These are phyloP conservation scores for Sarcophaga subvicina DNA, from an alignment of 2,888 invertebrate genomes.

Conservation along the genomic window DNA sequence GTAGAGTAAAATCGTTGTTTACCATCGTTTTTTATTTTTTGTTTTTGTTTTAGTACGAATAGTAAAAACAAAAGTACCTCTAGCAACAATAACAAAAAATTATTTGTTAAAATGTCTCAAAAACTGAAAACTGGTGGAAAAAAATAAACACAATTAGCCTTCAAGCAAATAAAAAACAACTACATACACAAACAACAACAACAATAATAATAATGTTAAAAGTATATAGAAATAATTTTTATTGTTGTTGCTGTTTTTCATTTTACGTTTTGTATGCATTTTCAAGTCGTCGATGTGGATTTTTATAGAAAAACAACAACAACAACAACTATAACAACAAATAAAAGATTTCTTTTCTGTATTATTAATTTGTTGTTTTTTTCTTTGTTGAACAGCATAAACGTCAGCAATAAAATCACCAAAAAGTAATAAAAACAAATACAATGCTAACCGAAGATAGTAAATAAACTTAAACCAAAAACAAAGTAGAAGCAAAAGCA, in stretches of 20 bases:
- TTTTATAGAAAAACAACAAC: no score
- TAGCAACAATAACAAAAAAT: not conserved
- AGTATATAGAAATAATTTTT: not conserved
- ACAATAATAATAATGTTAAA: constrained; percentile 14
- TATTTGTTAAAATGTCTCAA: constrained; percentile 53
- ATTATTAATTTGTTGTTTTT: no score
- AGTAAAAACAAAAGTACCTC: not conserved
- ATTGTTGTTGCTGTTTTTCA: constrained; percentile 11
- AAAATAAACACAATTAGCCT: constrained; percentile 55
- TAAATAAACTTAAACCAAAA: not conserved
- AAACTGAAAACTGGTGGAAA: constrained; percentile 18
- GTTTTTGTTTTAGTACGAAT: not conserved
- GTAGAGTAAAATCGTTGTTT: no score
- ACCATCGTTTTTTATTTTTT: no score
- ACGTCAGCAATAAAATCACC: not conserved
- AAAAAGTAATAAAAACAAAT: not conserved
- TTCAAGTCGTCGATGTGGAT: not conserved
- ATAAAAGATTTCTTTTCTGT: not conserved
- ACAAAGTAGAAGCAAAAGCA: not conserved
- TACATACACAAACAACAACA: constrained; percentile 2
- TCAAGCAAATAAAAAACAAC: constrained; percentile 40
- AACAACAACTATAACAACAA: no score
- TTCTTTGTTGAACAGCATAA: no score
- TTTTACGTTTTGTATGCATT: constrained; percentile 17
- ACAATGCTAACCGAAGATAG: not conserved